phyloP scores from a whole-genome alignment of 2,113 vertebrate species.

The Gallinago media region DNA sequence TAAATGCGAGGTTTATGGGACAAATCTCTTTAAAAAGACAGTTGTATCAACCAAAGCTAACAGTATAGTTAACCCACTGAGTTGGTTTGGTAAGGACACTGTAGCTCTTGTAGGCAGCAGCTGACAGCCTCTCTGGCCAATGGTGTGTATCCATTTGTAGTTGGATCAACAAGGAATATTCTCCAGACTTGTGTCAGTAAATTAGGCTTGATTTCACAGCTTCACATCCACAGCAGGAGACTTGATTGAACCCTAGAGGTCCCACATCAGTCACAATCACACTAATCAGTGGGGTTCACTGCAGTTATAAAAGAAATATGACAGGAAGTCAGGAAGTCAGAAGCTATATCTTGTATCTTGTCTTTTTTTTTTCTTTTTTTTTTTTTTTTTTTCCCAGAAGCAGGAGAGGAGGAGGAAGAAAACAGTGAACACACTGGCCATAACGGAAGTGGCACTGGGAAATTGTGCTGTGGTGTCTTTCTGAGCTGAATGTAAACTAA shows the following conservation, averaged over 20 bases:
- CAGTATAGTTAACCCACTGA: not conserved
- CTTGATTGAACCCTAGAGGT: not conserved
- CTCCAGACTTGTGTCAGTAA: not conserved
- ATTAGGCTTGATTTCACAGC: not conserved
- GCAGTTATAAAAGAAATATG: not conserved
- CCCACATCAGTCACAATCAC: not conserved
- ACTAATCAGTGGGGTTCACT: not conserved
- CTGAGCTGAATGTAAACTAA: not conserved
- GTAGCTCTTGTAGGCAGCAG: not conserved
- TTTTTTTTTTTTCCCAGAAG: not conserved
- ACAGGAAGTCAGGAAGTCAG: not conserved
- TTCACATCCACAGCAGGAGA: not conserved
- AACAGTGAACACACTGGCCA: not conserved
- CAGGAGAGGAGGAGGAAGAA: not conserved
- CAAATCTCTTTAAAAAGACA: not conserved
- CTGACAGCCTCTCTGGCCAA: not conserved
- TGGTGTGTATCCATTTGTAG: not conserved
- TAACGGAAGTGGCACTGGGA: not conserved
- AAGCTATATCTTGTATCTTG: rapidly evolving
- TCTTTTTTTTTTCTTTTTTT: not conserved
- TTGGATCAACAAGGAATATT: not conserved
- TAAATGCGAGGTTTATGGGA: not conserved
- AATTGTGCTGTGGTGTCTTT: not conserved
- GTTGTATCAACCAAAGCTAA: not conserved
- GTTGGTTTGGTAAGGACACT: not conserved